phyloP scores from a whole-genome alignment of 2,888 invertebrate species.

The Latrodectus hesperus region DNA sequence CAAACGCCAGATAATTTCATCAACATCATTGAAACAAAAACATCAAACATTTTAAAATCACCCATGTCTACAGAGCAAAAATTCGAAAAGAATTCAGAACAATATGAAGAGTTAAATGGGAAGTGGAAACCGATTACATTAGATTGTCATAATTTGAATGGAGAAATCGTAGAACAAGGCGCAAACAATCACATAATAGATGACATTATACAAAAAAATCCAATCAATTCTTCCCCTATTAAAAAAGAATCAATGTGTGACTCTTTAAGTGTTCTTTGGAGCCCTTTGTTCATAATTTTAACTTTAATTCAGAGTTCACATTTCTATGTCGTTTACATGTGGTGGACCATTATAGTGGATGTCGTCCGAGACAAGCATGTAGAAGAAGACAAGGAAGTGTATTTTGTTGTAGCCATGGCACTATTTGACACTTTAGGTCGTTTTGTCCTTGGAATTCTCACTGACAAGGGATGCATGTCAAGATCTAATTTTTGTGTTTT shows the following conservation, averaged over 20 bases:
- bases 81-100: background rate
- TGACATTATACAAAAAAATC: background rate
- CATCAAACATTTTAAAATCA: no score
- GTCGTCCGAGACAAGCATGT: constrained; percentile 19
- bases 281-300: constrained; percentile 10
- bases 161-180: background rate
- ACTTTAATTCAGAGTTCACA: constrained; percentile 14
- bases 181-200: background rate
- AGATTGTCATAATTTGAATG: background rate
- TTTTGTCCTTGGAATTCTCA: background rate
- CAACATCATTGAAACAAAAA: no score
- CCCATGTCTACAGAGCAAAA: no score
- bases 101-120: background rate
- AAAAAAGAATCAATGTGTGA: background rate
- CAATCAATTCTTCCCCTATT: background rate
- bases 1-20: no score
- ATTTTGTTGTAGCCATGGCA: constrained; percentile 11
- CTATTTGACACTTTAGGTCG: constrained; percentile 29
- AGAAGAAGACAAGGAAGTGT: constrained; percentile 8
- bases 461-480: constrained; percentile 11
- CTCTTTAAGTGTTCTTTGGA: constrained; percentile 1
- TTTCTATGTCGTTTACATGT: constrained; percentile 13
- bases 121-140: background rate
- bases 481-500: constrained; percentile 15
- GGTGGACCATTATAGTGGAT: constrained; percentile 26